These are phyloP conservation scores for Ageneiosus marmoratus DNA, from an alignment of 2,113 vertebrate genomes.

Conservation along the genomic window DNA sequence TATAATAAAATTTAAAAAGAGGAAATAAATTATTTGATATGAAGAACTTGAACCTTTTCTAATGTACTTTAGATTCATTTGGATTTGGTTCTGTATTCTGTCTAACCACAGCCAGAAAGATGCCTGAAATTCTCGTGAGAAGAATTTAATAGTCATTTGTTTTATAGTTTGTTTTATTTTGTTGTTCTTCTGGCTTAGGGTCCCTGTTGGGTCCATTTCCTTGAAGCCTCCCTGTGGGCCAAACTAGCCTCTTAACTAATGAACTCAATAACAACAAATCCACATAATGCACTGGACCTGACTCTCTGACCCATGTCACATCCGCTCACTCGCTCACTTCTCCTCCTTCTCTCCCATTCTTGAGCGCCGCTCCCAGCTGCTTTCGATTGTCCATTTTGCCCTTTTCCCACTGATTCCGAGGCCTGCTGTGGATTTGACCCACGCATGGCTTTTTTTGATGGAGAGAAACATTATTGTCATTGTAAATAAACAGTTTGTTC, in stretches of 20 bases:
- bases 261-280: constrained; percentile 32
- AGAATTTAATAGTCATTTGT: constrained; percentile 48
- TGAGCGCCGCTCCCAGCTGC: constrained; percentile 35
- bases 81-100: constrained; percentile 23
- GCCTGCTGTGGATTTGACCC: neutral
- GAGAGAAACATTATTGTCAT: constrained; percentile 33
- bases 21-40: neutral
- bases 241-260: constrained; percentile 40
- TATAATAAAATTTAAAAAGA: neutral
- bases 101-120: constrained; percentile 7
- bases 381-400: constrained; percentile 42
- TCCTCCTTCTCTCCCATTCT: constrained; percentile 8
- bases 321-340: constrained; percentile 38
- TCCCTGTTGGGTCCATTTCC: constrained; percentile 53
- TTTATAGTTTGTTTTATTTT: constrained; percentile 52
- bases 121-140: constrained; percentile 69
- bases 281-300: constrained; percentile 24
- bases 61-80: neutral
- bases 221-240: constrained; percentile 45
- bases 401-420: constrained; percentile 41
- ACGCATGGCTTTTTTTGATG: constrained; percentile 9
- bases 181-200: constrained; percentile 41
- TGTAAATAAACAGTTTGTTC: constrained; percentile 40
- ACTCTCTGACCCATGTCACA: constrained; percentile 44
- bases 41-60: neutral